Evolutionary conservation across 2,888 invertebrate species (phyloP).

Genomic region (Pammene fasciana): DNA sequence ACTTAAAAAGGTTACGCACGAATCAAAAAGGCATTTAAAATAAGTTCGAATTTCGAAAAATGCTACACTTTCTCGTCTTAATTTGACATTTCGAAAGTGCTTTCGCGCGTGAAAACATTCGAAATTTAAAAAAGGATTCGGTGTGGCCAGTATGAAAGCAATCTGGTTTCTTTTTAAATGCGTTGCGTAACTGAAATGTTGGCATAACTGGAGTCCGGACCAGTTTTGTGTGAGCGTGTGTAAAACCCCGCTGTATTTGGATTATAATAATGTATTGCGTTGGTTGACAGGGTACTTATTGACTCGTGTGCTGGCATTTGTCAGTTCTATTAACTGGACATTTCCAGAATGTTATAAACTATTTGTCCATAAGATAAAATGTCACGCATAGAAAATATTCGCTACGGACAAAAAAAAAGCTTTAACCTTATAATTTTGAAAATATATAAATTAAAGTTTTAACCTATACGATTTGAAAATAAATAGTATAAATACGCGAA

Average conservation of each 20-base stretch:
- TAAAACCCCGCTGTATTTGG: constrained; percentile 38
- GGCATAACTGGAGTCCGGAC: constrained; percentile 50
- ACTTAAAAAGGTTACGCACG: constrained; percentile 22
- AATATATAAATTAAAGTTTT: no score
- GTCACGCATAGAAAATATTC: no score
- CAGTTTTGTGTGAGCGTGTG: constrained; percentile 51
- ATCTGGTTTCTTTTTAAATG: constrained; percentile 67
- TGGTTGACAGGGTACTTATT: constrained; percentile 6
- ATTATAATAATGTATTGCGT: constrained; percentile 15
- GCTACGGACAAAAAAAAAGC: no score
- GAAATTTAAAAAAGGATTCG: constrained; percentile 45
- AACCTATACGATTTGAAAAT: no score
- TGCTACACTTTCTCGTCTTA: constrained; percentile 45
- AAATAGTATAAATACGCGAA: no score
- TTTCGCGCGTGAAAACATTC: constrained; percentile 49
- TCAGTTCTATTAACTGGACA: no score
- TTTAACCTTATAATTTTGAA: no score
- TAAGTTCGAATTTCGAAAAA: constrained; percentile 31
- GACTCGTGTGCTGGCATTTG: background rate
- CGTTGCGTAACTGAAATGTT: constrained; percentile 62
- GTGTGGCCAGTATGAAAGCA: constrained; percentile 59
- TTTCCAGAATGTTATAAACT: no score
- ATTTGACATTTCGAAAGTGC: constrained; percentile 54
- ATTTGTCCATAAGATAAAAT: no score
- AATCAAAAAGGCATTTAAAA: constrained; percentile 3